Conservation (phyloP, 2,888 invertebrate species). For the Tanytarsus gracilentus region DNA sequence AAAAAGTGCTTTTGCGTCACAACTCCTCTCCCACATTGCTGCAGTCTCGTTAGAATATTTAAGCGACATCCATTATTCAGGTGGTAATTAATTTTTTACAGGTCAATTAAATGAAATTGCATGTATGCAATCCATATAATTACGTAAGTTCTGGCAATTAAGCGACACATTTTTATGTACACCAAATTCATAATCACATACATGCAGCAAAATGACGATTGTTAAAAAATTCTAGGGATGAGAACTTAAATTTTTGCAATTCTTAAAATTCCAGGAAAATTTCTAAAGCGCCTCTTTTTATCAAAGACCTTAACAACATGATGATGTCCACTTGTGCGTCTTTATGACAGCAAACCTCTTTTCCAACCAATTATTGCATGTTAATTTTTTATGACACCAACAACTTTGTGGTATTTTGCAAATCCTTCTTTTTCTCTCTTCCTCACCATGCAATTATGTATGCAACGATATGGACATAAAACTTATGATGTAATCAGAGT, state of each 20-base stretch:
- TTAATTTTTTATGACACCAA: constrained; percentile 28
- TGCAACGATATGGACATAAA: constrained; percentile 27
- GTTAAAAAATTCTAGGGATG: no score
- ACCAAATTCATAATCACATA: not conserved
- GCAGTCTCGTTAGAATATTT: not conserved
- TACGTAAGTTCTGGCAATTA: constrained; percentile 2
- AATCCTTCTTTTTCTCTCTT: not conserved
- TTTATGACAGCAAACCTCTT: not conserved
- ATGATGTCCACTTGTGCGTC: not conserved
- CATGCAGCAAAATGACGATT: not conserved
- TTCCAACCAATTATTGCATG: constrained; percentile 2
- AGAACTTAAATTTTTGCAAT: no score
- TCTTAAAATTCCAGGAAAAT: not conserved
- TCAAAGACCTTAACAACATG: not conserved
- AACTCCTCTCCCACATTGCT: no score
- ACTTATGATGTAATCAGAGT: constrained; percentile 22
- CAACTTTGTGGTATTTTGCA: constrained; percentile 1
- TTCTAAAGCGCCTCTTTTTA: no score
- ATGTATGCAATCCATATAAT: not conserved
- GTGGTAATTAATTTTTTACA: constrained; percentile 4
- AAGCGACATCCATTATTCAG: not conserved
- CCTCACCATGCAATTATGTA: constrained; percentile 22
- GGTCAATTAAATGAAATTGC: not conserved
- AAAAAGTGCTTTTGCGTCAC: no score
- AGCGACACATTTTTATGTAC: constrained; percentile 2